phyloP scores from a whole-genome alignment of 2,113 vertebrate species.

The Galemys pyrenaicus region DNA sequence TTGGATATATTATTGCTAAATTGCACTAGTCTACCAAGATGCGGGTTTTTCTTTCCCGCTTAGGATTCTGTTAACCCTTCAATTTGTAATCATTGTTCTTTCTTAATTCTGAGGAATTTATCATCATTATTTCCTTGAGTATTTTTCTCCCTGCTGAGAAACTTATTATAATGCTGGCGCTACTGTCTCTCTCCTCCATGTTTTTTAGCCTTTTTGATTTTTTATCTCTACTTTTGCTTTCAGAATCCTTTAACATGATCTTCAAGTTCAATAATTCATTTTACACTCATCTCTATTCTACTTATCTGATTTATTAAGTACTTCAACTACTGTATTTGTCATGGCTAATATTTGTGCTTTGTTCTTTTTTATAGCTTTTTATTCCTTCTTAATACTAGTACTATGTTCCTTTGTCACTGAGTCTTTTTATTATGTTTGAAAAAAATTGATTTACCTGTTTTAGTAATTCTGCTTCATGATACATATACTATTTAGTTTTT shows the following conservation, averaged over 20 bases:
- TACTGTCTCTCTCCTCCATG: neutral
- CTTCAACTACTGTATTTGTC: slow-evolving; percentile 6
- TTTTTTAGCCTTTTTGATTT: neutral
- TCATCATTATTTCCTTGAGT: neutral
- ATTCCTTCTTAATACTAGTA: neutral
- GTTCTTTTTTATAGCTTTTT: neutral
- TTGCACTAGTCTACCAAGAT: neutral
- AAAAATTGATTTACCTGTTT: neutral
- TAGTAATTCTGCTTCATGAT: neutral
- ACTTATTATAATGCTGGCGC: neutral
- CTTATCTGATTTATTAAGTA: neutral
- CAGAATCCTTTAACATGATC: neutral
- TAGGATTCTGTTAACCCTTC: neutral
- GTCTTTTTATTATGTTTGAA: neutral
- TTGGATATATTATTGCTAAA: slow-evolving; percentile 19
- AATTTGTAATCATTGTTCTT: neutral
- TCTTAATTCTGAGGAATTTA: neutral
- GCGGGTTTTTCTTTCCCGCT: neutral
- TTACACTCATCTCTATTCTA: neutral
- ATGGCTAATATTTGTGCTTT: neutral
- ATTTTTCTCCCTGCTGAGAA: neutral
- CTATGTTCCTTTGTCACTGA: neutral
- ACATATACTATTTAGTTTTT: neutral
- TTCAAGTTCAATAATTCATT: slow-evolving; percentile 39
- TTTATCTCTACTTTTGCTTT: neutral